A percentile compares a stretch with the other conserved stretches of the same genome.
phyloP scores from a whole-genome alignment of 1,140 invertebrate genomes.

The Diploscapter pachys region DNA sequence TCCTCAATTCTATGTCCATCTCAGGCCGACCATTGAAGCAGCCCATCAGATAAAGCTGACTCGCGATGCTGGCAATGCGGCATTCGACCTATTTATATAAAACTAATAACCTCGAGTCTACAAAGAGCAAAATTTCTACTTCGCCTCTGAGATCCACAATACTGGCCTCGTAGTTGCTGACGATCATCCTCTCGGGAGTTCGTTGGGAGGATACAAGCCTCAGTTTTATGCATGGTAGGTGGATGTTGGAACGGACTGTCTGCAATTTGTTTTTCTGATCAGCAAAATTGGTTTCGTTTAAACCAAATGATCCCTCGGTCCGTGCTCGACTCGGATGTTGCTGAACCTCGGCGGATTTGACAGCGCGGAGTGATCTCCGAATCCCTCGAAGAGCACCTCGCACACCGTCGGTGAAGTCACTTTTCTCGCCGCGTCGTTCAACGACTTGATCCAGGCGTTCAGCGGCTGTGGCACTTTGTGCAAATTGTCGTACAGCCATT shows the following conservation, averaged over 20 bases:
- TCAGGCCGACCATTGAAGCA: conserved; percentile 50
- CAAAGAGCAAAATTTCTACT: background rate
- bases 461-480: conserved; percentile 38
- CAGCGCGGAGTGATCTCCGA: conserved; percentile 39
- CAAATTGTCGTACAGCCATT: conserved; percentile 41
- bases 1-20: conserved; percentile 45
- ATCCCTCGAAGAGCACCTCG: conserved; percentile 43
- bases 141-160: conserved; percentile 40
- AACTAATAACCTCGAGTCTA: background rate
- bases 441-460: conserved; percentile 41
- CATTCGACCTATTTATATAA: conserved; percentile 43
- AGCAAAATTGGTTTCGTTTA: background rate
- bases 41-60: conserved; percentile 50
- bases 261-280: conserved; percentile 11
- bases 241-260: conserved; percentile 36
- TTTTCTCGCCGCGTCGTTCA: conserved; percentile 42
- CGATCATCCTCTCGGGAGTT: conserved; percentile 35
- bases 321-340: conserved; percentile 39
- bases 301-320: conserved; percentile 41
- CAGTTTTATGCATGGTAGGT: conserved; percentile 37
- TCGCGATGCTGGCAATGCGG: conserved; percentile 50
- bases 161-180: conserved; percentile 36
- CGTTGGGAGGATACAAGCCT: conserved; percentile 40
- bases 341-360: conserved; percentile 35
- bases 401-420: conserved; percentile 42